phyloP scores from a whole-genome alignment of 35 echinoderm and acorn worm species.

The Eucidaris tribuloides region DNA sequence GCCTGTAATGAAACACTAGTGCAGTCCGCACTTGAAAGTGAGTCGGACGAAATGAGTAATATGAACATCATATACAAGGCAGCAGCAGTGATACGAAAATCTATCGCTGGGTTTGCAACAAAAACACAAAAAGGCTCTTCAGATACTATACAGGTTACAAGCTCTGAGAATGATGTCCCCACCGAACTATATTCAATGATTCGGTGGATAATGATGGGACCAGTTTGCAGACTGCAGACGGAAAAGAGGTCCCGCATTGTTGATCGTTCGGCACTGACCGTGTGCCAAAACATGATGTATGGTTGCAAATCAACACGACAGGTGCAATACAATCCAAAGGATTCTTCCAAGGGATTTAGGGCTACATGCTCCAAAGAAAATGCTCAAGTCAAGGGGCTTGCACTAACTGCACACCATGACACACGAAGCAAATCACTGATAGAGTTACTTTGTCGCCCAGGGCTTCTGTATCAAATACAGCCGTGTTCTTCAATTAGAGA shows the following conservation, averaged over 20 bases:
- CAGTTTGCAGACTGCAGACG: too few relatives aligned
- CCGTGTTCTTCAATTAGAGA: constrained; percentile 42
- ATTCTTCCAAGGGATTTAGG: too few relatives aligned
- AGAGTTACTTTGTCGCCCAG: constrained; percentile 34
- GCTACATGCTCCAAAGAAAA: constrained; percentile 30
- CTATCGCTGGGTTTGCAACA: too few relatives aligned
- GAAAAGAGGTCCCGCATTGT: too few relatives aligned
- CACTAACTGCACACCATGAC: constrained; percentile 54
- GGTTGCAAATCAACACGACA: constrained; percentile 51
- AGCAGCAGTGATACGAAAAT: too few relatives aligned
- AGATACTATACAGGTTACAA: constrained; percentile 14
- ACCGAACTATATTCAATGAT: too few relatives aligned
- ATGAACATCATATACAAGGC: too few relatives aligned
- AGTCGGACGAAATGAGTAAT: neutral
- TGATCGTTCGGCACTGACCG: constrained; percentile 42
- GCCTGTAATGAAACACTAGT: constrained; percentile 25
- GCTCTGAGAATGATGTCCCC: too few relatives aligned
- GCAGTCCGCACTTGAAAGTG: constrained; percentile 6
- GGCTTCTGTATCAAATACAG: constrained; percentile 45
- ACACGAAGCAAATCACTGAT: constrained; percentile 54
- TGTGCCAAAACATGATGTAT: constrained; percentile 56
- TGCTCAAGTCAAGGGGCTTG: constrained; percentile 30
- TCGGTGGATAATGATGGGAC: too few relatives aligned
- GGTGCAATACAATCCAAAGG: constrained; percentile 35
- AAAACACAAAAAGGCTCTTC: too few relatives aligned